Evolutionary conservation across 2,797 vertebrate genomes (phyloP).

Genomic region (Buceros bicornis): DNA sequence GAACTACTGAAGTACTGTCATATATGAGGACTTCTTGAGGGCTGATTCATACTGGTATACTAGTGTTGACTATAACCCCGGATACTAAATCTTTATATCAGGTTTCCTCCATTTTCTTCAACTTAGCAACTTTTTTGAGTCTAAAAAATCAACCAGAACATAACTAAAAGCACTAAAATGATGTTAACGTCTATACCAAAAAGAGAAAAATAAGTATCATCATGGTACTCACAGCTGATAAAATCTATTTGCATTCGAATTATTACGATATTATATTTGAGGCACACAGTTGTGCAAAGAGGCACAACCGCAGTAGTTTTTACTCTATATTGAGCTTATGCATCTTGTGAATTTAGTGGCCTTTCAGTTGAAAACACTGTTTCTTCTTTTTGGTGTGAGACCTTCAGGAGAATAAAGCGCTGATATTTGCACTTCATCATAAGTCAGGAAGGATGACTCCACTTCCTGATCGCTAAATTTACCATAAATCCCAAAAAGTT

Average conservation of each 20-base stretch:
- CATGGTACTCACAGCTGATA: neutral
- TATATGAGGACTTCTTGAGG: neutral
- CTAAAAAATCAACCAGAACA: neutral
- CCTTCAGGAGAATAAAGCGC: slow-evolving; percentile 32
- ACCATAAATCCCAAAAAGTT: slow-evolving; percentile 9
- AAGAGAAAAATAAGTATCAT: neutral
- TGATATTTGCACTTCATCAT: slow-evolving; percentile 62
- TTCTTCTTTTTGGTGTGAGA: slow-evolving; percentile 31
- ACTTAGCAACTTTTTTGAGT: neutral
- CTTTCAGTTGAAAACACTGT: slow-evolving; percentile 23
- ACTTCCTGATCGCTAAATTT: slow-evolving; percentile 50
- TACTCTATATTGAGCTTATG: neutral
- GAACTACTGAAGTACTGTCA: neutral
- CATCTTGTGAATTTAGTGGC: neutral
- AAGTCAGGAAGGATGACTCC: slow-evolving; percentile 61
- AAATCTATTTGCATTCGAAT: neutral
- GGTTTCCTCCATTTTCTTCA: neutral
- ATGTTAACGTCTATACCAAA: neutral
- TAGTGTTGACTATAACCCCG: neutral
- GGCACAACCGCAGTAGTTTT: neutral
- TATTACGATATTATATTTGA: slow-evolving; percentile 16
- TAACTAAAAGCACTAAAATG: neutral
- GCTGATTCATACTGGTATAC: neutral
- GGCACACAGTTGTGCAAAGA: neutral
- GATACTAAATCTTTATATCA: neutral